Evolutionary conservation across 1,140 invertebrate species (phyloP), one percentile per base, ranked within the genome.

Genomic region (Tachypleus tridentatus): DNA sequence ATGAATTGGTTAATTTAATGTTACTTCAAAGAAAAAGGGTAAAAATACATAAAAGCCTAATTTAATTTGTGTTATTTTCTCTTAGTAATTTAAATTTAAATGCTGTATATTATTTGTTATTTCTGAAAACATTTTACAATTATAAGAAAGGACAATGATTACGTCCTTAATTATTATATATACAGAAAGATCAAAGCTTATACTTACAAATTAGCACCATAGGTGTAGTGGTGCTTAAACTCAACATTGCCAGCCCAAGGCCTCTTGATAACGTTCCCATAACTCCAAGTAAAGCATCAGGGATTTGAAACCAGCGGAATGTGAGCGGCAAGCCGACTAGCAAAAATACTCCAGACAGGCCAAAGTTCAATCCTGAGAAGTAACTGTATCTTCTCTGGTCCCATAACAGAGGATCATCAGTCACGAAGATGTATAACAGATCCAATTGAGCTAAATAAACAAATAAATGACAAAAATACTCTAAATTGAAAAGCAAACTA

Each of bases 311-410:
- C 60, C 61, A 64, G 7, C 54, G 64, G 49, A 71, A 71, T 5
- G 72, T 51, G 3, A 77, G 7, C 51, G 78, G 77, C 57, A 77
- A 69, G 8, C 73, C 65, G 11, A 74, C 63, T 2, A 80, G 60
- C 5, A 81, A 69, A 5, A 73, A 68, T 47, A 76, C 47, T 49
- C 76, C 77, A 59, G 74, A 71, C 2, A 79, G 61, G 49, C 72
- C 75, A 67, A 76, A 77, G 62, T 78, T 76, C 10, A 74, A 58
- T 6, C 75, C 77, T 68, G 75, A 77, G 60, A 74, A 80, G 60
- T 75, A 74, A 3, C 74, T 76, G 68, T 76, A 80, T 4, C 68
- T 72, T n/a, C 72, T 70, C 64, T 75, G 74, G 10, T 69, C 70
- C 78, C 80, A 81, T 11, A 64, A 49, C 53, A 77, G 29, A 29